Percentiles rank a stretch among this genome's conserved stretches.
Evolutionary conservation across 2,113 vertebrate species (phyloP).

Genomic region (Orientallactaga bullata): DNA sequence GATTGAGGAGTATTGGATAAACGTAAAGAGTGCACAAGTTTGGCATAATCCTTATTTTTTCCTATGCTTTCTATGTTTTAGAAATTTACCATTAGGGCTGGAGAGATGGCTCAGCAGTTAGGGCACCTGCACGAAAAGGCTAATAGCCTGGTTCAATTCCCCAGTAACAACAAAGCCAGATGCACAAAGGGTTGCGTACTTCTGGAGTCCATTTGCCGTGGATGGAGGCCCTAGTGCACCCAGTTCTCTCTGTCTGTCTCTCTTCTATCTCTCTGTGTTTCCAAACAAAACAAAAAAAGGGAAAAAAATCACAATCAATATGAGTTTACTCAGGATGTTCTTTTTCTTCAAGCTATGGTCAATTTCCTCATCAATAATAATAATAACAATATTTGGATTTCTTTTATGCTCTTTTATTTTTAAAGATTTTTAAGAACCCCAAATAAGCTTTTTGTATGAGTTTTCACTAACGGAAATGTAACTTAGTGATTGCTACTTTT

Average conservation of each 20-base stretch:
- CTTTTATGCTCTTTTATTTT: background rate
- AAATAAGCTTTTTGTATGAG: background rate
- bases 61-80: background rate
- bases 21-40: background rate
- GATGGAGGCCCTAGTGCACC: too few relatives aligned
- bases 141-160: too few relatives aligned
- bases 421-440: background rate
- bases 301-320: background rate
- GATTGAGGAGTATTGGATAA: constrained; percentile 35
- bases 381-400: background rate
- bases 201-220: too few relatives aligned
- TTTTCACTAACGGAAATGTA: constrained; percentile 31
- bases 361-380: background rate
- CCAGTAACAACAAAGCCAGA: too few relatives aligned
- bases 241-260: too few relatives aligned
- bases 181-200: too few relatives aligned
- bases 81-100: background rate
- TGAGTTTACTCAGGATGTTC: background rate
- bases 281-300: too few relatives aligned
- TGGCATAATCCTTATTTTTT: constrained; percentile 23
- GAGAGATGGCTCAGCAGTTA: too few relatives aligned
- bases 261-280: too few relatives aligned
- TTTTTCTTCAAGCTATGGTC: background rate
- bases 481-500: constrained; percentile 13
- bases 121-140: too few relatives aligned